Conservation (phyloP, 2,888 invertebrate genomes). For the Seladonia tumulorum region DNA sequence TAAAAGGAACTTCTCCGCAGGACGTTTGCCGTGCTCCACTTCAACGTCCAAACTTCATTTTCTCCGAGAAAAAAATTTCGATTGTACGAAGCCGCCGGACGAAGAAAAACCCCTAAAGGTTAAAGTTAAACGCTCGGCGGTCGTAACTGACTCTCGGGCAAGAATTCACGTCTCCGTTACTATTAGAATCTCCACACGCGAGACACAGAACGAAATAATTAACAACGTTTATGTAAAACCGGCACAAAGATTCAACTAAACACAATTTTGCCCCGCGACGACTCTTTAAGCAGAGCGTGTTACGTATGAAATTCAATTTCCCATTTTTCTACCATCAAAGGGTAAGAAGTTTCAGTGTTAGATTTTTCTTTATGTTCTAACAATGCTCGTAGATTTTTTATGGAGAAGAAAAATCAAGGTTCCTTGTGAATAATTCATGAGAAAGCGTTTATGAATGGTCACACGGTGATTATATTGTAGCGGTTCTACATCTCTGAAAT, state of each 20-base stretch:
- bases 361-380: no score
- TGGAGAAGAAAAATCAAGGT: no score
- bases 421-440: no score
- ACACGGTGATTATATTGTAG: no score
- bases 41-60: not conserved
- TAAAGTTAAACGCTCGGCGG: constrained; percentile 4
- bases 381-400: no score
- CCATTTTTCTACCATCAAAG: no score
- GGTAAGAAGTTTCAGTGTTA: no score
- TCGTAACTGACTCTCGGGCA: not conserved
- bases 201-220: not conserved
- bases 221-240: not conserved
- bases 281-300: not conserved
- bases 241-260: not conserved
- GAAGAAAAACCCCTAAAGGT: not conserved
- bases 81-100: not conserved
- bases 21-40: not conserved
- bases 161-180: not conserved
- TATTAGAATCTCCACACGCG: not conserved
- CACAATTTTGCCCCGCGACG: not conserved
- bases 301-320: no score
- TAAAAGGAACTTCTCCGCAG: not conserved
- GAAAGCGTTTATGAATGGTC: no score
- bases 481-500: no score
- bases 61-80: not conserved